Evolutionary conservation across 2,113 vertebrate species (phyloP), one percentile per base, ranked within the genome.

Genomic region (Sebastes fasciatus): DNA sequence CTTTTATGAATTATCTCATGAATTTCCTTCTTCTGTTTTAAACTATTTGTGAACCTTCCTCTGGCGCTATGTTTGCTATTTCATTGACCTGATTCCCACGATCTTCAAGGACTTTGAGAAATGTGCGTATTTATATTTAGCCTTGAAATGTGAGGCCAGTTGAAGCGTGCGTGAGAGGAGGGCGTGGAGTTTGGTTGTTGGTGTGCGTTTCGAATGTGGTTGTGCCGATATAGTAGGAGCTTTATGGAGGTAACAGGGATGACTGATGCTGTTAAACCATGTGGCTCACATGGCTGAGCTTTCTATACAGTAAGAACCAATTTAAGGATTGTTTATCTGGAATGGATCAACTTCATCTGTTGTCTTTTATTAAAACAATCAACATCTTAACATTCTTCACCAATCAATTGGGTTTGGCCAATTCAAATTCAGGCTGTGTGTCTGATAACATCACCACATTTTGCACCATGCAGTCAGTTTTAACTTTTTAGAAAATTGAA

Each of bases 121-220:
- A 90, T 55, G 70, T 68, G 49, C 16, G 16, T 61, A 75, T 89
- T 87, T 91, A 90, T 87, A 85, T 90, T 90, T 90, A 91, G 86
- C 81, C 70, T 55, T 67, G 87, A 61, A 93, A 89, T 19, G 75
- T 40, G 87, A 92, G 81, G 77, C 76, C 74, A 46, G 74, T 14
- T 11, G 61, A 74, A 83, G 81, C 0, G 13, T 80, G 83, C 19
- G 46, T 81, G 81, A 78, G 77, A 65, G 67, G 86, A 72, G 88
- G 86, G 86, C 61, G 84, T 89, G 76, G 77, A 81, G 61, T 63
- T 66, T 45, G 68, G 71, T 16, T 76, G 77, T 82, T 79, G 51
- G 82, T 62, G 45, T 81, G 63, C 21, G 65, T 74, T 66, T 88
- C 13, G 68, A 64, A 81, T 69, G 60, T 64, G 66, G 64, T 13